Evolutionary conservation across 2,888 invertebrate genomes (phyloP).

Genomic region (Drosophila neotestacea): DNA sequence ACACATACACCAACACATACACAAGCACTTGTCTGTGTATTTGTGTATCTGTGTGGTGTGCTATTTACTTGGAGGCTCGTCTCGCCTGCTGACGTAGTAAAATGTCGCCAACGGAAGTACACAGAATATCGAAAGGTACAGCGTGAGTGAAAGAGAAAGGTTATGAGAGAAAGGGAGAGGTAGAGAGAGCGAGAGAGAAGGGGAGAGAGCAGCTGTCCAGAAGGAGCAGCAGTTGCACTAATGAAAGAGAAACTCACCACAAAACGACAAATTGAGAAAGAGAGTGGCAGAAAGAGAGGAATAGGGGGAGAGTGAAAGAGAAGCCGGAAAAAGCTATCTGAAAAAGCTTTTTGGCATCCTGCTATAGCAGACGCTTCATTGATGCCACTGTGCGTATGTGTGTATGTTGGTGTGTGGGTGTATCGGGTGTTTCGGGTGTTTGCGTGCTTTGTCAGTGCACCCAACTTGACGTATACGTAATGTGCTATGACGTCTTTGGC

Average conservation of each 20-base stretch:
- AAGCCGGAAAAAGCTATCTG: constrained; percentile 27
- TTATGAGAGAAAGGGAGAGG: constrained; percentile 13
- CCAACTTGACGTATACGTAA: constrained; percentile 73
- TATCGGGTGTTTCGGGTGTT: constrained; percentile 2
- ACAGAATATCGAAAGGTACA: constrained; percentile 30
- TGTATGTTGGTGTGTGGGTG: constrained; percentile 9
- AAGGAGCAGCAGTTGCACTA: constrained; percentile 33
- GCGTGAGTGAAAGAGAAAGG: constrained; percentile 16
- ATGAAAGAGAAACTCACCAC: constrained; percentile 63
- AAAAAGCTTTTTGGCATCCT: constrained; percentile 67
- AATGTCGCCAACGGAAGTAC: constrained; percentile 48
- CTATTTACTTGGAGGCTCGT: constrained; percentile 80
- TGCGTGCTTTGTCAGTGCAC: constrained; percentile 4
- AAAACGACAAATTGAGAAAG: constrained; percentile 14
- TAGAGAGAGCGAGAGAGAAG: constrained; percentile 31
- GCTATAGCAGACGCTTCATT: constrained; percentile 61
- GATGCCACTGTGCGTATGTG: constrained; percentile 42
- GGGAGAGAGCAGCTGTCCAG: constrained; percentile 71
- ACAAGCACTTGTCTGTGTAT: background rate
- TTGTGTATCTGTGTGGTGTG: constrained; percentile 40
- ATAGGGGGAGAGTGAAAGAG: constrained; percentile 15
- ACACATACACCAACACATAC: constrained; percentile 10
- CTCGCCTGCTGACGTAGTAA: constrained; percentile 76
- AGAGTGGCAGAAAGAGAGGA: constrained; percentile 11
- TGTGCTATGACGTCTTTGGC: constrained; percentile 75